phyloP scores from a whole-genome alignment of 2,888 invertebrate genomes.

The Dyspetes luteomarginatus region DNA sequence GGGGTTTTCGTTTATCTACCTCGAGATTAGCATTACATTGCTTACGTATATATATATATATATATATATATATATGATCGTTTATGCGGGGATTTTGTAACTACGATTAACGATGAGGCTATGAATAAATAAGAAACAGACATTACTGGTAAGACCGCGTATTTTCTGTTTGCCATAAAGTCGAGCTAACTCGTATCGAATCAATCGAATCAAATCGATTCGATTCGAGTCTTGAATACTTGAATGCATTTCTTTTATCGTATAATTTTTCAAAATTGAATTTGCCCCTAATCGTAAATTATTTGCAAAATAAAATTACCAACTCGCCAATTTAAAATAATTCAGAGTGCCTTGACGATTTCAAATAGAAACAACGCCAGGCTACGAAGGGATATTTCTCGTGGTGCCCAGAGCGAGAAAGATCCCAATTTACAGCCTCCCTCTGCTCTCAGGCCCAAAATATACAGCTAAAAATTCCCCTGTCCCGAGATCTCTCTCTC shows the following conservation, averaged over 20 bases:
- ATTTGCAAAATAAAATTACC: background rate
- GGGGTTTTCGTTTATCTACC: conserved; percentile 28
- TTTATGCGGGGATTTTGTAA: conserved; percentile 20
- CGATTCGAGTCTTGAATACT: too few species aligned
- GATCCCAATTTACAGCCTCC: background rate
- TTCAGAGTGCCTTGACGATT: background rate
- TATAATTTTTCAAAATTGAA: too few species aligned
- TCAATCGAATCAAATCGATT: too few species aligned
- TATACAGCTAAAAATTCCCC: conserved; percentile 7
- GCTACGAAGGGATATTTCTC: conserved; percentile 15
- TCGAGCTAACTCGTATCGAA: background rate
- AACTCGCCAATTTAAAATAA: background rate
- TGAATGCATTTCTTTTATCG: too few species aligned
- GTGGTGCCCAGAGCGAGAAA: background rate
- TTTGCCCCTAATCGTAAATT: too few species aligned
- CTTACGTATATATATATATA: background rate
- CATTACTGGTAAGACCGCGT: conserved; percentile 32
- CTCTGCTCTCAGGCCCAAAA: conserved; percentile 10
- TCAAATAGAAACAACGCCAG: background rate
- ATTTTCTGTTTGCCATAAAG: conserved; percentile 13
- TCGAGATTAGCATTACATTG: background rate
- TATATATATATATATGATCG: background rate
- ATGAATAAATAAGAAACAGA: conserved; percentile 52
- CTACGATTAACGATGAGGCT: conserved; percentile 49
- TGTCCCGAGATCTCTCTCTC: conserved; percentile 1